These are phyloP conservation scores for Drosophila helvetica DNA, from an alignment of 2,888 invertebrate genomes.

Conservation along the genomic window DNA sequence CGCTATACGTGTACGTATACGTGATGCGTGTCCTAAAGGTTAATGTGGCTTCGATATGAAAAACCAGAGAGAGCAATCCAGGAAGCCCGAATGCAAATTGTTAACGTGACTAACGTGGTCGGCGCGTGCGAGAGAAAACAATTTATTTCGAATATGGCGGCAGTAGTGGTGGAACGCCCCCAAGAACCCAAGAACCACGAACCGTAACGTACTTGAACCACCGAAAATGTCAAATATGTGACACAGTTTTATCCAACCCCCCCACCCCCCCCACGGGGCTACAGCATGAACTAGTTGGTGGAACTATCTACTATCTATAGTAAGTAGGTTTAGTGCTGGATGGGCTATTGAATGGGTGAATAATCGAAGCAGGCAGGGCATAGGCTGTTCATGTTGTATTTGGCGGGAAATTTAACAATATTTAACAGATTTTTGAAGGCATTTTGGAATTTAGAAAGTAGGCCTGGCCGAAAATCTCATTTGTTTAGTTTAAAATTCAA, in stretches of 20 bases:
- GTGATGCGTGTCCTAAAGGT: slow-evolving; percentile 71
- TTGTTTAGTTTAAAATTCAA: background rate
- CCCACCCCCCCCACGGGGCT: background rate
- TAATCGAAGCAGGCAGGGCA: background rate
- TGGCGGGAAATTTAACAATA: too few species aligned
- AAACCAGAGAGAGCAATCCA: slow-evolving; percentile 38
- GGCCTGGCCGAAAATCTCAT: background rate
- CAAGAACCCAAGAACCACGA: too few species aligned
- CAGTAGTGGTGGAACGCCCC: background rate
- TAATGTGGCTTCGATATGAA: slow-evolving; percentile 67
- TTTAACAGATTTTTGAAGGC: too few species aligned
- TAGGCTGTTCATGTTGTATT: too few species aligned
- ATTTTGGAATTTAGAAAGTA: too few species aligned
- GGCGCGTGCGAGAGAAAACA: slow-evolving; percentile 48
- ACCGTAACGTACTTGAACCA: slow-evolving; percentile 8
- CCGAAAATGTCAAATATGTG: slow-evolving; percentile 15
- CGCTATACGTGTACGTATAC: slow-evolving; percentile 65
- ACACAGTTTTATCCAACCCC: slow-evolving; percentile 18
- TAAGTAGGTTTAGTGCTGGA: slow-evolving; percentile 3
- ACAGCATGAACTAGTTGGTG: background rate
- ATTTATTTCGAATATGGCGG: slow-evolving; percentile 38
- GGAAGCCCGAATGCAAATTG: slow-evolving; percentile 70
- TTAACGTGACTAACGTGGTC: slow-evolving; percentile 67
- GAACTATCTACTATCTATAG: background rate
- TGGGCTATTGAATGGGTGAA: slow-evolving; percentile 5